Conservation (phyloP, 2,797 vertebrate genomes). For the Iguana delicatissima region DNA sequence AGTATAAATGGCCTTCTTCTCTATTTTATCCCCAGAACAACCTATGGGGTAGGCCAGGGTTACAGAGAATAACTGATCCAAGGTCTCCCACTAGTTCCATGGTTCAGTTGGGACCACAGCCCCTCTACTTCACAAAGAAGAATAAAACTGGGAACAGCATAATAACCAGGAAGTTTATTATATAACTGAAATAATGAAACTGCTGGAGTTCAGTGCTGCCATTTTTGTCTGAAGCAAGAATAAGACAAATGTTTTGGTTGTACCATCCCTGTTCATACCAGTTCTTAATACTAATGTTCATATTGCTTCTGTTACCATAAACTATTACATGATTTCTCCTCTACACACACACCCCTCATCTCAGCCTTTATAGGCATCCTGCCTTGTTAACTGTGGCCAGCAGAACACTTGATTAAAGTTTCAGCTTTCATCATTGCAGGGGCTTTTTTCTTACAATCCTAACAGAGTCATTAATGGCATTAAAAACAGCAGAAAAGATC, state of each 20-base stretch:
- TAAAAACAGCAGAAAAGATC: constrained; percentile 27
- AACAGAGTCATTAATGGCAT: constrained; percentile 36
- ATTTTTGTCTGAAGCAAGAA: not conserved
- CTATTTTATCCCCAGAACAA: not conserved
- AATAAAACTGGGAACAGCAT: too few species aligned
- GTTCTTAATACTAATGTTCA: not conserved
- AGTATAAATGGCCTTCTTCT: not conserved
- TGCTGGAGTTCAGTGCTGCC: not conserved
- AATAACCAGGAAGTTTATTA: too few species aligned
- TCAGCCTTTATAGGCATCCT: not conserved
- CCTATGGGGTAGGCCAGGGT: not conserved
- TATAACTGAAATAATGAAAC: not conserved
- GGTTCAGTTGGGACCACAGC: not conserved
- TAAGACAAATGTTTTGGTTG: not conserved
- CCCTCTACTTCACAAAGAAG: too few species aligned
- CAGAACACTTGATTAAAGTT: constrained; percentile 50
- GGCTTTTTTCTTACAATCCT: constrained; percentile 20
- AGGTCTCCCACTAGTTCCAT: not conserved
- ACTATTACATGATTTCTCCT: not conserved
- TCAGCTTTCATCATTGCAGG: constrained; percentile 9
- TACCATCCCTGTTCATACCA: not conserved
- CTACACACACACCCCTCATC: too few species aligned
- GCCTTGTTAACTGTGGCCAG: constrained; percentile 30
- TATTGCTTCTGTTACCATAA: not conserved
- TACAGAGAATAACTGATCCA: too few species aligned